Percentiles rank a stretch among this genome's conserved stretches.
Evolutionary conservation across 1,140 invertebrate species (phyloP).

Genomic region (Gonioctena quinquepunctata): DNA sequence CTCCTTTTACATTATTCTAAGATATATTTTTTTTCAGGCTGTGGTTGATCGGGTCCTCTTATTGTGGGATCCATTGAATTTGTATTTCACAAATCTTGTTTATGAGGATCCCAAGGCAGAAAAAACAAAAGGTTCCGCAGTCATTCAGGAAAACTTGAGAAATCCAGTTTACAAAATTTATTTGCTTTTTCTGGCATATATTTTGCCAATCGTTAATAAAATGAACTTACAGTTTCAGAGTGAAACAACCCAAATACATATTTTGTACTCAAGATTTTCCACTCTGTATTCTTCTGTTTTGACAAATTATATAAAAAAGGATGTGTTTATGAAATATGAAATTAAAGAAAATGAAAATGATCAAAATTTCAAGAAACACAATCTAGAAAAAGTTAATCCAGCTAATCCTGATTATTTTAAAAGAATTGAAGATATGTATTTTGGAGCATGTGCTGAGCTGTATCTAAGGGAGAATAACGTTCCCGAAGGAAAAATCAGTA

Average conservation of each 20-base stretch:
- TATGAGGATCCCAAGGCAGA: no score
- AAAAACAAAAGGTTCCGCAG: neutral
- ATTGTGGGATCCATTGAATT: neutral
- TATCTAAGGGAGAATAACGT: neutral
- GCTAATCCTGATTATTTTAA: neutral
- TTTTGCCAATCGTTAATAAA: neutral
- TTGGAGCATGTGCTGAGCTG: neutral
- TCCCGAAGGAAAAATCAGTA: neutral
- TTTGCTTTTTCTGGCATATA: neutral
- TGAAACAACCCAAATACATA: constrained; percentile 1
- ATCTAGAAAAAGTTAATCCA: neutral
- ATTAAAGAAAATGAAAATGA: no score
- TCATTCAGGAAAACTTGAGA: neutral
- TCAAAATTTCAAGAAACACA: neutral
- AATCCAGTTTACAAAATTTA: constrained; percentile 1
- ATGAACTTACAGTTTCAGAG: constrained; percentile 7
- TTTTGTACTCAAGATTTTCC: neutral
- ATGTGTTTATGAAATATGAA: no score
- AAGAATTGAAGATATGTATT: neutral
- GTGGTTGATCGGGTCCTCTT: neutral
- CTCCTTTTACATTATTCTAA: no score
- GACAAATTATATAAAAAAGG: constrained; percentile 3
- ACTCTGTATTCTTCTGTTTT: neutral
- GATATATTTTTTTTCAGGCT: neutral
- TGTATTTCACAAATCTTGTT: neutral